A percentile compares a stretch with the other conserved stretches of the same genome.
Evolutionary conservation across 2,888 invertebrate species (phyloP).

Genomic region (Sesia apiformis): DNA sequence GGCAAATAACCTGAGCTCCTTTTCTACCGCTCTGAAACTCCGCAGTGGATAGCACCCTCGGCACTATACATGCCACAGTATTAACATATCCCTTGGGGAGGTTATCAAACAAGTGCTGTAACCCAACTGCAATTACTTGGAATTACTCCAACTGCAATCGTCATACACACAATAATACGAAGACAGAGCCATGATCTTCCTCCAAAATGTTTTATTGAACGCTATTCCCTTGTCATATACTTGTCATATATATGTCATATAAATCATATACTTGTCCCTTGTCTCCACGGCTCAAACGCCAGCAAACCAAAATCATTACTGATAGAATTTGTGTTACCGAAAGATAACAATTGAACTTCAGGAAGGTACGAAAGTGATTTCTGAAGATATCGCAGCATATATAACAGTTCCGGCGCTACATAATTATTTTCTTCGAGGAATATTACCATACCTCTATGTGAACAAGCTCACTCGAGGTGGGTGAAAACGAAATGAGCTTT

Average conservation of each 20-base stretch:
- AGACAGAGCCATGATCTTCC: conserved; percentile 16
- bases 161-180: conserved; percentile 28
- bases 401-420: conserved; percentile 33
- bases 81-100: conserved; percentile 16
- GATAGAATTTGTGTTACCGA: conserved; percentile 21
- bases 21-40: conserved; percentile 10
- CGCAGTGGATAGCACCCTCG: conserved; percentile 25
- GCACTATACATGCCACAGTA: conserved; percentile 23
- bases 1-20: conserved; percentile 1
- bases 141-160: conserved; percentile 40
- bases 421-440: conserved; percentile 34
- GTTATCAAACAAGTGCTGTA: conserved; percentile 21
- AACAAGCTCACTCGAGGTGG: conserved; percentile 13
- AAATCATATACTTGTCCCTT: too few relatives aligned
- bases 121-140: too few relatives aligned
- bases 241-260: too few relatives aligned
- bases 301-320: conserved; percentile 20
- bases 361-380: conserved; percentile 17
- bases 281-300: conserved; percentile 31
- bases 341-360: conserved; percentile 22
- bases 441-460: conserved; percentile 20
- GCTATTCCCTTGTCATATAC: conserved; percentile 30
- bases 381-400: conserved; percentile 23
- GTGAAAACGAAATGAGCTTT: conserved; percentile 32
- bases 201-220: conserved; percentile 33